These are phyloP conservation scores for Aphodius sticticus DNA, from an alignment of 2,888 invertebrate genomes.

Conservation along the genomic window DNA sequence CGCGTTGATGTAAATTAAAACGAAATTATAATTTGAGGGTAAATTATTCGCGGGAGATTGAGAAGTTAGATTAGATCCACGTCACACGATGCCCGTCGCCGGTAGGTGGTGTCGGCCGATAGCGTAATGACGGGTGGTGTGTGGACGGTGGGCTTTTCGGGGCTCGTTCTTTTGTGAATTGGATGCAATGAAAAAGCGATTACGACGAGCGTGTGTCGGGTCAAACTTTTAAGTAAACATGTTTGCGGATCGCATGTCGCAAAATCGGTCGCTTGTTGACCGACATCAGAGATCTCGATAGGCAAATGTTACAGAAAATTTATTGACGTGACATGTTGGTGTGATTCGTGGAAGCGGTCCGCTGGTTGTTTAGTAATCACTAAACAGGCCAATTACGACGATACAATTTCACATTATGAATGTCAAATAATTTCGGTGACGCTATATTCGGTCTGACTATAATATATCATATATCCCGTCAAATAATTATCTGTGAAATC, in stretches of 20 bases:
- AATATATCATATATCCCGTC: neutral
- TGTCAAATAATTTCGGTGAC: neutral
- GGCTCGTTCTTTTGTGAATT: neutral
- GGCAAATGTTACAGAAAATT: neutral
- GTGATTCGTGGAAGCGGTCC: constrained; percentile 4
- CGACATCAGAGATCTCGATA: neutral
- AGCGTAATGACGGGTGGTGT: neutral
- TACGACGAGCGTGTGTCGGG: neutral
- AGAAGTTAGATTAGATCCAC: constrained; percentile 37
- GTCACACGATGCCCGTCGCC: constrained; percentile 22
- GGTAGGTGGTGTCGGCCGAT: neutral
- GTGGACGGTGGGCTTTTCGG: neutral
- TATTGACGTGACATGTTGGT: neutral
- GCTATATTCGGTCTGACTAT: neutral
- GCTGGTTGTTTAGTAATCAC: neutral
- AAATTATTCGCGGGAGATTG: constrained; percentile 37
- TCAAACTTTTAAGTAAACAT: constrained; percentile 4
- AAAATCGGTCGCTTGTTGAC: neutral
- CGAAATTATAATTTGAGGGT: constrained; percentile 39
- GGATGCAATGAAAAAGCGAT: constrained; percentile 4
- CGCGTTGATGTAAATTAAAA: constrained; percentile 35
- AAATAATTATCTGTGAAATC: neutral
- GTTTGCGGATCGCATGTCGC: neutral
- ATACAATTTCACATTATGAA: neutral
- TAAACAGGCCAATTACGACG: neutral